Evolutionary conservation across 2,888 invertebrate species (phyloP).

Genomic region (Latrodectus elegans): DNA sequence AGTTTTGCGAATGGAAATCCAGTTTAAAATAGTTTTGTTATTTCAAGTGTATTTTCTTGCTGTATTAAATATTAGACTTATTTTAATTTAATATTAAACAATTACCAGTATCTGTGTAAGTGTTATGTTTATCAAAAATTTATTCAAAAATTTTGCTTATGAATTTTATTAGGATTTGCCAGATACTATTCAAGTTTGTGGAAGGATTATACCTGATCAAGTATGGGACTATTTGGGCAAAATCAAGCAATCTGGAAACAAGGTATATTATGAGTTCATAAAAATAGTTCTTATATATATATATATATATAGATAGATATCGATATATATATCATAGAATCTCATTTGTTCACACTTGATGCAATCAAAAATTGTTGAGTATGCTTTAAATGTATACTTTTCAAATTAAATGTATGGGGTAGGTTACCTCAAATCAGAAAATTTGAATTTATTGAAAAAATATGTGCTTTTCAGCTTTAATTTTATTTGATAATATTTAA

Average conservation of each 20-base stretch:
- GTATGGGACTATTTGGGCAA: slow-evolving; percentile 95
- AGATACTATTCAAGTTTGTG: slow-evolving; percentile 86
- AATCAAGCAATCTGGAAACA: slow-evolving; percentile 89
- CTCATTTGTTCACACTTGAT: too few relatives aligned
- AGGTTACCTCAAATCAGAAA: too few relatives aligned
- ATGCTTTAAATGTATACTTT: too few relatives aligned
- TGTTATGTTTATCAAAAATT: neutral
- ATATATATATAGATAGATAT: too few relatives aligned
- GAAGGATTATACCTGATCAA: slow-evolving; percentile 90
- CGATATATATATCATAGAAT: too few relatives aligned
- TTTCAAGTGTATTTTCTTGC: neutral
- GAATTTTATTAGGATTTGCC: slow-evolving; percentile 80
- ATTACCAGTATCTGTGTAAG: neutral
- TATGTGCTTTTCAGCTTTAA: too few relatives aligned
- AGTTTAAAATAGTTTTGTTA: neutral
- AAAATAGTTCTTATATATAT: too few relatives aligned
- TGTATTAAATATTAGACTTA: neutral
- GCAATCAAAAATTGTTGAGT: too few relatives aligned
- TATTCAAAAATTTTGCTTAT: neutral
- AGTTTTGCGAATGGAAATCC: neutral
- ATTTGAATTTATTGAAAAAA: too few relatives aligned
- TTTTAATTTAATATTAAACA: neutral
- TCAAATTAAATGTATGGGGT: too few relatives aligned
- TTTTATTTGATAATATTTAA: too few relatives aligned
- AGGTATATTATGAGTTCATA: slow-evolving; percentile 75